Evolutionary conservation across 2,113 vertebrate genomes (phyloP).

Genomic region (Corythornis vintsioides): DNA sequence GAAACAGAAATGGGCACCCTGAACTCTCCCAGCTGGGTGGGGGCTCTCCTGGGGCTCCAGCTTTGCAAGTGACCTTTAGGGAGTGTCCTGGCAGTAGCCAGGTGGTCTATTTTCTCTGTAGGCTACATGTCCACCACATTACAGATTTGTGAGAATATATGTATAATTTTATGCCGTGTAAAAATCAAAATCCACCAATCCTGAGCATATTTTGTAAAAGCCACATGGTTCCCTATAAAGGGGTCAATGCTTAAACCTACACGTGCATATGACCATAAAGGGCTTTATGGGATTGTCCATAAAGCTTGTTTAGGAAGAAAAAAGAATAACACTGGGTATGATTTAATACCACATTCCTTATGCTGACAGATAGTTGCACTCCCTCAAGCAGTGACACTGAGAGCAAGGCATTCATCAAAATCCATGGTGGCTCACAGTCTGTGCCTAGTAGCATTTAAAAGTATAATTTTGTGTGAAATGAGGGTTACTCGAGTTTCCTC

Average conservation of each 20-base stretch:
- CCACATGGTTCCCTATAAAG: not conserved
- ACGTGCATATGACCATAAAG: fast-evolving
- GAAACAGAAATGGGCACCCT: not conserved
- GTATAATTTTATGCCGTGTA: not conserved
- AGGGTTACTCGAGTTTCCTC: not conserved
- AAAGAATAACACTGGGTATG: not conserved
- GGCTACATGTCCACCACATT: fast-evolving
- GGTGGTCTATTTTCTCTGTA: not conserved
- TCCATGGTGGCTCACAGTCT: not conserved
- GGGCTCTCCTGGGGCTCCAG: not conserved
- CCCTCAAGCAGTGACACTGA: not conserved
- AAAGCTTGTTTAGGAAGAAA: not conserved
- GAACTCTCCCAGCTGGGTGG: not conserved
- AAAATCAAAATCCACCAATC: not conserved
- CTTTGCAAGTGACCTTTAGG: not conserved
- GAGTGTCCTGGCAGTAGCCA: not conserved
- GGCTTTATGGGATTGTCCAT: not conserved
- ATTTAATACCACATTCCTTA: not conserved
- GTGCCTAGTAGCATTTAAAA: not conserved
- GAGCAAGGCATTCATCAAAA: not conserved
- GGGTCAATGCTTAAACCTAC: not conserved
- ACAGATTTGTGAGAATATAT: not conserved
- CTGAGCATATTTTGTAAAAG: fast-evolving
- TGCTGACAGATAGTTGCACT: not conserved
- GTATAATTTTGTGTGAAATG: not conserved